Evolutionary conservation across 2,797 vertebrate genomes (phyloP).

Genomic region (Leucoraja ocellata): DNA sequence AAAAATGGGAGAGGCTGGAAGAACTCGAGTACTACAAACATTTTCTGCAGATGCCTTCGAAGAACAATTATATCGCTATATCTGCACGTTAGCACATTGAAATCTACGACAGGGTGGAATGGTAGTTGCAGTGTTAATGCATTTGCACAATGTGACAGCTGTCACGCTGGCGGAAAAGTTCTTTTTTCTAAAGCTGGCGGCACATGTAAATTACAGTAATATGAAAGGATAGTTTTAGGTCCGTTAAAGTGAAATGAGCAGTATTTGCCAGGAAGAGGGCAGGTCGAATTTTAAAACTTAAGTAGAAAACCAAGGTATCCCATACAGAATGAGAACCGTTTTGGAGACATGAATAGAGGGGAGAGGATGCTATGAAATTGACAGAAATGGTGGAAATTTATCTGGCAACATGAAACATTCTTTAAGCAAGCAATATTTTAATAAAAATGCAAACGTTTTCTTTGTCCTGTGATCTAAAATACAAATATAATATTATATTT

Average conservation of each 20-base stretch:
- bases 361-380: not conserved
- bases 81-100: slow-evolving; percentile 69
- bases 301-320: not conserved
- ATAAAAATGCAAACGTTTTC: not conserved
- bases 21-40: slow-evolving; percentile 70
- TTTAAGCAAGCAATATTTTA: not conserved
- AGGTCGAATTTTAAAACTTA: not conserved
- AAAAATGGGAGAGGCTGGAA: slow-evolving; percentile 80
- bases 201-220: not conserved
- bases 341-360: not conserved
- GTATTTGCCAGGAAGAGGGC: not conserved
- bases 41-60: slow-evolving; percentile 86
- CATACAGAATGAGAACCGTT: not conserved
- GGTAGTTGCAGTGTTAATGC: not conserved
- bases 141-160: not conserved
- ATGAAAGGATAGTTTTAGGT: not conserved
- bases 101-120: not conserved
- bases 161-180: not conserved
- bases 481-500: not conserved
- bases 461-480: not conserved
- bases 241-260: not conserved
- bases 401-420: not conserved
- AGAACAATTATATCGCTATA: slow-evolving; percentile 72
- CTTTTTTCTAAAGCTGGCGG: not conserved
- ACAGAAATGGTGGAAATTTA: not conserved